Evolutionary conservation across 2,797 vertebrate species (phyloP).

Genomic region (Manis javanica): DNA sequence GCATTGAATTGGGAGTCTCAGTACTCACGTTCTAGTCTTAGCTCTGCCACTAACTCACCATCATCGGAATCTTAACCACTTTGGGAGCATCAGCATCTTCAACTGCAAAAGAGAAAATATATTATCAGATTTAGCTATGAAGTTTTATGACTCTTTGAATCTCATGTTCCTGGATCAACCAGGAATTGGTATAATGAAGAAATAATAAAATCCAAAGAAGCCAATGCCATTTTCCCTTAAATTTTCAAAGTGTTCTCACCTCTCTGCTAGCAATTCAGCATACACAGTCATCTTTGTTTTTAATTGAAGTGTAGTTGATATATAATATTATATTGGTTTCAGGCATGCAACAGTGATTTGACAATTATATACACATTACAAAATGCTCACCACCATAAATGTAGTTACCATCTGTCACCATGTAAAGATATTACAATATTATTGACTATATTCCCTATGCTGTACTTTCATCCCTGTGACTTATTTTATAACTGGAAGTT

Average conservation of each 20-base stretch:
- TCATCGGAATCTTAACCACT: neutral
- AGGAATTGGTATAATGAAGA: neutral
- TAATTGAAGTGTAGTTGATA: too few relatives aligned
- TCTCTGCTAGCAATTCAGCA: neutral
- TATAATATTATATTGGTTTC: too few relatives aligned
- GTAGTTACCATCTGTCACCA: too few relatives aligned
- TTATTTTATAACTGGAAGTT: too few relatives aligned
- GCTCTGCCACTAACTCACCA: neutral
- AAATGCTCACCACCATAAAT: too few relatives aligned
- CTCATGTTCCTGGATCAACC: neutral
- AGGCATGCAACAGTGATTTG: too few relatives aligned
- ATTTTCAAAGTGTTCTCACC: neutral
- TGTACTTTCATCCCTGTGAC: too few relatives aligned
- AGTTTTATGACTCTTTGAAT: constrained; percentile 10
- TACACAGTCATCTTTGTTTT: neutral
- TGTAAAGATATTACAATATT: too few relatives aligned
- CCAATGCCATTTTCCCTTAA: neutral
- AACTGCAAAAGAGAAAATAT: neutral
- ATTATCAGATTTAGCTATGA: neutral
- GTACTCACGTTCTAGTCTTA: neutral
- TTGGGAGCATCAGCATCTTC: neutral
- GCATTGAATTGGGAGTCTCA: neutral
- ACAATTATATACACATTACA: too few relatives aligned
- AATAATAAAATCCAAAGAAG: neutral
- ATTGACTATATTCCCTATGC: too few relatives aligned